A percentile compares a stretch with the other conserved stretches of the same genome.
Evolutionary conservation across 2,113 vertebrate species (phyloP).

Genomic region (Plecotus auritus): DNA sequence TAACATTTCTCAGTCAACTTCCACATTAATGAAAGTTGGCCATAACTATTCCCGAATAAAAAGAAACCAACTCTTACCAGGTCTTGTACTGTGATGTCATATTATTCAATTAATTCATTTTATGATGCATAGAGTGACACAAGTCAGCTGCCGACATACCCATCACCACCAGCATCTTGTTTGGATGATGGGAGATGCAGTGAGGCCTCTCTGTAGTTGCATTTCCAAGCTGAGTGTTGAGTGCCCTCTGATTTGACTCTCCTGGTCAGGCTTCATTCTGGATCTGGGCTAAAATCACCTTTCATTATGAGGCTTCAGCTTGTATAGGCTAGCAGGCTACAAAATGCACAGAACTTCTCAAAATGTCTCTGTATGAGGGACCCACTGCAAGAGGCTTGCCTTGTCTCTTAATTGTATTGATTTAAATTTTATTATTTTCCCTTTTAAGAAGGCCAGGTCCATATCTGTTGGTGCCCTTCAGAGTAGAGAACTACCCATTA

Average conservation of each 20-base stretch:
- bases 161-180: accelerated
- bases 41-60: slow-evolving; percentile 55
- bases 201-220: neutral
- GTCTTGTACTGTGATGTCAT: slow-evolving; percentile 24
- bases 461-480: neutral
- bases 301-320: neutral
- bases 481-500: neutral
- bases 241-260: neutral
- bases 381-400: neutral
- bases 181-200: neutral
- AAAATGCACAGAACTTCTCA: neutral
- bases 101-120: neutral
- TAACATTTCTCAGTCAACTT: slow-evolving; percentile 11
- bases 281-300: neutral
- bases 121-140: neutral
- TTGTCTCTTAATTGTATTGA: neutral
- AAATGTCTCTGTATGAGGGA: neutral
- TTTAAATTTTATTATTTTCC: neutral
- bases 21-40: slow-evolving; percentile 10
- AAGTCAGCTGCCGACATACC: neutral
- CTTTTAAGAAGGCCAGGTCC: neutral
- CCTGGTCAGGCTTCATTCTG: neutral
- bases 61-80: slow-evolving; percentile 42
- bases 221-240: neutral
- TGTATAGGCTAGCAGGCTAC: neutral